Conservation (phyloP, 1,140 invertebrate species). For the Drosophila triauraria region DNA sequence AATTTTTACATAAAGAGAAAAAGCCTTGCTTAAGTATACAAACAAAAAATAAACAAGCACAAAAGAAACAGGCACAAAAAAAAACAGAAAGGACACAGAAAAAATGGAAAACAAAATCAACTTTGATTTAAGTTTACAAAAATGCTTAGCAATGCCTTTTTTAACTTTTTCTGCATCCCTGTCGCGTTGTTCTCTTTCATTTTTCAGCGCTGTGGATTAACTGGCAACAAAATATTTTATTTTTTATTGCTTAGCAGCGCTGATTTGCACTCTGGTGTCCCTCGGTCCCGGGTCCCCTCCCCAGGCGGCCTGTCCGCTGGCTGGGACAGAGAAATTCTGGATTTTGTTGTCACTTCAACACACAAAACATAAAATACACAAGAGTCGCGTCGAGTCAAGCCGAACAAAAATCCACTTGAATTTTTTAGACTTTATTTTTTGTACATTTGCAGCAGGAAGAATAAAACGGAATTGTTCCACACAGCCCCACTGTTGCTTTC, state of each 20-base stretch:
- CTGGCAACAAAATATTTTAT: slow-evolving; percentile 81
- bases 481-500: slow-evolving; percentile 20
- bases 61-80: slow-evolving; percentile 27
- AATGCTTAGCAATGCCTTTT: slow-evolving; percentile 80
- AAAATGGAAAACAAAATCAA: slow-evolving; percentile 68
- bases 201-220: slow-evolving; percentile 73
- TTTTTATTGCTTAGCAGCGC: slow-evolving; percentile 81
- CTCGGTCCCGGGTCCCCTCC: background rate
- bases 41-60: slow-evolving; percentile 35
- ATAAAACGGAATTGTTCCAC: slow-evolving; percentile 39
- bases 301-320: slow-evolving; percentile 9
- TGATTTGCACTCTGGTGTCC: slow-evolving; percentile 70
- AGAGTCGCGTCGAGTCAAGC: slow-evolving; percentile 46
- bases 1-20: slow-evolving; percentile 61
- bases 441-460: slow-evolving; percentile 65
- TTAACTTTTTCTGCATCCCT: slow-evolving; percentile 59
- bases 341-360: slow-evolving; percentile 84
- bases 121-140: slow-evolving; percentile 84
- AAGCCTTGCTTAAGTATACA: slow-evolving; percentile 29
- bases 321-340: slow-evolving; percentile 64
- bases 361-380: slow-evolving; percentile 62
- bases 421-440: slow-evolving; percentile 83
- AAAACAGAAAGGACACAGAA: slow-evolving; percentile 40
- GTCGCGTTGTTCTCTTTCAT: slow-evolving; percentile 43
- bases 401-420: slow-evolving; percentile 82